Percentiles rank a stretch among this genome's conserved stretches.
Evolutionary conservation across 2,113 vertebrate genomes (phyloP).

Genomic region (Cyanocitta stelleri): DNA sequence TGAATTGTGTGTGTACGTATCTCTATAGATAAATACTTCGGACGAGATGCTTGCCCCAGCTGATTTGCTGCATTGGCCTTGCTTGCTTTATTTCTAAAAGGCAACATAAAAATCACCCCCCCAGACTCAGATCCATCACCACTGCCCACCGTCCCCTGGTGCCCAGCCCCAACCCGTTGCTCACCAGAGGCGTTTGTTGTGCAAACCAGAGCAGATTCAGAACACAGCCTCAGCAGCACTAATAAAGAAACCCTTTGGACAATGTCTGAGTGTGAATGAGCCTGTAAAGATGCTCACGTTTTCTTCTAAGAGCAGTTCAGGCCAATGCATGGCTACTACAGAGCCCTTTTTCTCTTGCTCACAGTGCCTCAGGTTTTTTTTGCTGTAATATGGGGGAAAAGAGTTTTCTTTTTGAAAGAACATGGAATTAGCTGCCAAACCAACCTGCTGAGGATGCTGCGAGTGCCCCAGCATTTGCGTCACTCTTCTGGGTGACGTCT

Average conservation of each 20-base stretch:
- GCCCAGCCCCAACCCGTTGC: background rate
- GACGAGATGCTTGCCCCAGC: background rate
- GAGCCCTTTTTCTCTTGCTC: background rate
- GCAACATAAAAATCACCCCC: background rate
- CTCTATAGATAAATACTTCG: background rate
- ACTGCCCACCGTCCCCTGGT: background rate
- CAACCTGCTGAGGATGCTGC: background rate
- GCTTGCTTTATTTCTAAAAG: conserved; percentile 7
- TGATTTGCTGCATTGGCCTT: conserved; percentile 21
- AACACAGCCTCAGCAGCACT: background rate
- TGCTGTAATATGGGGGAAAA: background rate
- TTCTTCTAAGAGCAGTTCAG: background rate
- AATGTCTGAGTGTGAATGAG: background rate
- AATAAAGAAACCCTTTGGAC: background rate
- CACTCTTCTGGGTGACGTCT: background rate
- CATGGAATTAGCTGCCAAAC: background rate
- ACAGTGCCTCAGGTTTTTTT: background rate
- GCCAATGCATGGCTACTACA: background rate
- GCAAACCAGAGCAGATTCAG: background rate
- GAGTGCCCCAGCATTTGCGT: background rate
- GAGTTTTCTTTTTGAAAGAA: background rate
- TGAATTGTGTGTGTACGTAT: background rate
- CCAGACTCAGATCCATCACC: background rate
- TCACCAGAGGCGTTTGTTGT: background rate
- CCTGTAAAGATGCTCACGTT: background rate